Base-by-base conservation (phyloP, 2,797 vertebrate genomes). In the Ctenopoma multispine region DNA sequence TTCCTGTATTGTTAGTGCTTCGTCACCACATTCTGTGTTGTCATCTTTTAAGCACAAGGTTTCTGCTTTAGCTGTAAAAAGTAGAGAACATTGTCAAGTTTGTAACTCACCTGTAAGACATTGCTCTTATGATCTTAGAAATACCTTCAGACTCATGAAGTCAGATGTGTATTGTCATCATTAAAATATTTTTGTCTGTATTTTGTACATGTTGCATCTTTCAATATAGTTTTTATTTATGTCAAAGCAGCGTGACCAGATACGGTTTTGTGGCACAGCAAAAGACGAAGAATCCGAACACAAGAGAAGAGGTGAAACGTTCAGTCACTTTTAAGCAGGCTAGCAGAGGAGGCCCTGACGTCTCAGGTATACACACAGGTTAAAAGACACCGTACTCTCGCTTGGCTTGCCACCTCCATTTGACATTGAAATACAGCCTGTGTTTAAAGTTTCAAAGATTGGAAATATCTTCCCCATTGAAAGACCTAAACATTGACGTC, bases 121-220 rank as follows among this genome's bases (percentile, higher is more conserved):
- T 81, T 80, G 80, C 79, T 69, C 65, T 65, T 86, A 78, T 69
- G 72, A 81, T 80, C 80, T 76, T 71, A 66, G 71, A 46, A 81
- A 72, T 82, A 84, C 89, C 71, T 91, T 83, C 82, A 67, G 80
- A 84, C 83, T 88, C 72, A 65, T 80, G 72, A 86, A 82, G 82
- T 89, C 80, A 82, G 62, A 86, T 92, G 87, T 91, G 92, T 84
- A 87, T 90, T 91, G 80, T 85, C 85, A 86, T 88, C 83, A 92
- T 92, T 93, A 93, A 94, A 93, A 77, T 81, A 83, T 77, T 85
- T 87, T 88, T 91, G 84, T 90, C 85, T 85, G 81, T 87, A 86
- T 86, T 92, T 89, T 87, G 75, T 75, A 87, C 64, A 80, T 69
- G 29, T 63, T 74, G 72, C 84, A 61, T 89, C 76, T 80, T 83